Evolutionary conservation across 1,140 invertebrate genomes (phyloP), one percentile per base, ranked within the genome.

Genomic region (Potamilus streckersoni): DNA sequence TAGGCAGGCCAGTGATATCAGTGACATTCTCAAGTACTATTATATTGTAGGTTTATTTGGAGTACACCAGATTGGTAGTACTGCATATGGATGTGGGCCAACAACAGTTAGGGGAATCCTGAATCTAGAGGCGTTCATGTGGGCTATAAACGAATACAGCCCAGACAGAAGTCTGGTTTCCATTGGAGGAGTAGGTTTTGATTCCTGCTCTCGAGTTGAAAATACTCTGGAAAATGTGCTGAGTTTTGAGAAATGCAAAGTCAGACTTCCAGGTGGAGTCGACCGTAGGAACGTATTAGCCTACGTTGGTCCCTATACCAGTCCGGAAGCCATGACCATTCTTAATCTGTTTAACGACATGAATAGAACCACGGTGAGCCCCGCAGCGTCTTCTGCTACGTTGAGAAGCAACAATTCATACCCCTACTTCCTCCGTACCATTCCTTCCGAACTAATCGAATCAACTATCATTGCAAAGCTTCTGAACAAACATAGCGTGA

Each of bases 111-210:
- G 76, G 11, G 82, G 83, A 17, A 72, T 84, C 55, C 73, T 82
- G 23, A 81, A 84, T 60, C 49, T 80, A 16, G 82, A 87, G 76
- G 85, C 85, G n/a, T 88, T 88, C 61, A 74, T 86, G 38, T 88
- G 85, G 85, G 80, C 80, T 5, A 79, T 87, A n/a, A 75, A 82
- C 38, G 78, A 80, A 19, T 82, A 80, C 67, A 49, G 49, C 15
- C 11, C 23, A 1, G n/a, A 27, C 38, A 59, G 20, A 56, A 49
- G 70, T 38, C 55, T 55, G 4, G 70, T 86, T 5, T 66, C 68
- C 57, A 75, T 84, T 49, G 84, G 85, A 23, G 86, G 82, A 12
- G 72, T 87, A n/a, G 80, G 79, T 6, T 80, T 86, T 63, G 86
- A 87, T 70, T 82, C 78, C 19, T 85, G 86, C 72, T 74, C 71